phyloP scores from a whole-genome alignment of 2,797 vertebrate species.

The Aplochiton taeniatus region DNA sequence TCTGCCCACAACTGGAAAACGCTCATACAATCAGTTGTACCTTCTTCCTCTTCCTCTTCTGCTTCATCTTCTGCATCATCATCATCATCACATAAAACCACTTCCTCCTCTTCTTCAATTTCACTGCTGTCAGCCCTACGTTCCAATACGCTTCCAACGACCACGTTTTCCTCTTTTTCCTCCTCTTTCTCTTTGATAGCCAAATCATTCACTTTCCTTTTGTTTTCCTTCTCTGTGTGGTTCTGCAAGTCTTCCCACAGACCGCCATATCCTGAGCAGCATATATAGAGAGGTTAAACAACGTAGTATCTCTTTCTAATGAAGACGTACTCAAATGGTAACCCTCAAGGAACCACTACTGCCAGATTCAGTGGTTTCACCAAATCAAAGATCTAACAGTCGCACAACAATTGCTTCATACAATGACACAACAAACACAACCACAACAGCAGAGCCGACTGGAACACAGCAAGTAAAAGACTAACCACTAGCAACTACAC shows the following conservation, averaged over 20 bases:
- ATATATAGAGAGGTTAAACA: slow-evolving; percentile 39
- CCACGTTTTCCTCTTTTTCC: slow-evolving; percentile 33
- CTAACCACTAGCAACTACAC: neutral
- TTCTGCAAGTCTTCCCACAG: slow-evolving; percentile 74
- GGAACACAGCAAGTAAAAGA: neutral
- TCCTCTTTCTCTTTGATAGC: slow-evolving; percentile 34
- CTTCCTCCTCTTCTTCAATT: slow-evolving; percentile 70
- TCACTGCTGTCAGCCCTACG: slow-evolving; percentile 79
- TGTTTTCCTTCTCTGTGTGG: slow-evolving; percentile 30
- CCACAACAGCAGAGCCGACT: too few relatives aligned
- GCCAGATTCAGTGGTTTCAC: neutral
- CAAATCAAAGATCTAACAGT: neutral
- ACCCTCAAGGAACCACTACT: neutral
- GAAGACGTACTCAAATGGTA: neutral
- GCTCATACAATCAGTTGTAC: neutral
- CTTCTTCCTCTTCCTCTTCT: slow-evolving; percentile 52
- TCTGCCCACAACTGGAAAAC: too few relatives aligned
- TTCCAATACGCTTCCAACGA: slow-evolving; percentile 72
- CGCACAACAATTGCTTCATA: neutral
- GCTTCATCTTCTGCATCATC: slow-evolving; percentile 53
- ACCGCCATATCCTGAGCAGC: slow-evolving; percentile 81
- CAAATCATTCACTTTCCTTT: slow-evolving; percentile 27
- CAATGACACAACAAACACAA: neutral
- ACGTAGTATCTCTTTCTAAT: neutral
- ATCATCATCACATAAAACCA: slow-evolving; percentile 21